Base-by-base conservation (phyloP, 2,888 invertebrate species). In the Mythimna ferrago region DNA sequence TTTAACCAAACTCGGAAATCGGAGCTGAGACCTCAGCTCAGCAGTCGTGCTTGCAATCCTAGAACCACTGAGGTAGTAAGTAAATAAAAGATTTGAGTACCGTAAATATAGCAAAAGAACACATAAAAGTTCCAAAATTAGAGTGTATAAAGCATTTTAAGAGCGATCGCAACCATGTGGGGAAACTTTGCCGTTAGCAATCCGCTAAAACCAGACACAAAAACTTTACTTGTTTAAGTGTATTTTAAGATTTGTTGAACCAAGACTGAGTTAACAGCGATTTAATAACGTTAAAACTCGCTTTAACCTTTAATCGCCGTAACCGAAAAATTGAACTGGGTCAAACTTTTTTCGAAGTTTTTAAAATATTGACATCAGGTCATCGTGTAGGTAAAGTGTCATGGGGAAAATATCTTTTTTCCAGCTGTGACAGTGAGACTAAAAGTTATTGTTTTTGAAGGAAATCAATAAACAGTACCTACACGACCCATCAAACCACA, bases 111-210 rank as follows among this genome's bases (percentile, higher is more conserved):
- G 53, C 35, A 48, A 60, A 68, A 63, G n/a, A 51, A 68, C 51
- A 64, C 21, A 41, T 9, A 54, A 57, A 62, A 68, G 48, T 80
- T 80, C 61, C 6, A 66, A 76, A 35, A 56, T 38, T 71, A 32
- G 51, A 72, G 62, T 61, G 21, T 26, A 2, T 66, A 41, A 71
- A 76, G 58, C 62, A 56, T 72, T 78, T 66, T 64, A 56, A 68
- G 65, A 69, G 71, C 63, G 53, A 66, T 64, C 71, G 35, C 63
- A 66, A 41, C 60, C 53, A 70, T 58, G 66, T 63, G 71, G 66
- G 54, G 41, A 75, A 87, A 89, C 86, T 89, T 88, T 84, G 81
- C 83, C 85, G 78, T 88, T 86, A 73, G 71, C 72, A 73, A 87
- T 78, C 73, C 80, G 71, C 77, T 86, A 75, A 86, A 84, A 72